Evolutionary conservation across 2,888 invertebrate genomes (phyloP), one percentile per base, ranked within the genome.

Genomic region (Aricia artaxerxes): DNA sequence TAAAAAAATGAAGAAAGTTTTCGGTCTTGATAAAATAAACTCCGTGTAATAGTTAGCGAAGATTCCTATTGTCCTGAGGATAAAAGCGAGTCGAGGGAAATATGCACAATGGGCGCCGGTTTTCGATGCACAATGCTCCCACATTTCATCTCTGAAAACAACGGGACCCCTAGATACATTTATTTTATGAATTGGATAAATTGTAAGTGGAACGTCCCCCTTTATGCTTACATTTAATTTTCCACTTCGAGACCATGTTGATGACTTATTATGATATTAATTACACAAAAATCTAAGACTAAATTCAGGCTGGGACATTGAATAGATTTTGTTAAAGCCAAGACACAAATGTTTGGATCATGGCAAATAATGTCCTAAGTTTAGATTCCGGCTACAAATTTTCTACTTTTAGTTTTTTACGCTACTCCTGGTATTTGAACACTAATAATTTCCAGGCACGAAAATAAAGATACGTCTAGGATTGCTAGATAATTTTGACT

Each of bases 151-250:
- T 88, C 87, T 88, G 87, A 89, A 92, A 91, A 92, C 92, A 92
- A 90, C 88, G 85, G 88, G 86, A 85, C 85, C 89, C 89, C 88
- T 35, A 69, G 35, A 69, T 69, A 88, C 89, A 91, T 89, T 92
- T 91, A 91, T 90, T 92, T 91, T 92, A 90, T 92, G 85, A 87
- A 87, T 87, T 91, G 89, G 90, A 91, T 87, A 89, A 90, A 89
- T 89, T 88, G 88, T 86, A 84, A 88, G 85, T 9, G 35, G 69
- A 72, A 69, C 53, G 53, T n/a, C 49, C 64, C 40, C 6, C 13
- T 11, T 7, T 11, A 69, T 11, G 31, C 4, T 31, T 9, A 64
- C 0, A 2, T 31, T 31, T 11, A 64, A 31, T 64, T 64, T 64
- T 24, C 31, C 2, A 31, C 11, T 64, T 64, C 64, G 64, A 9